Conservation (phyloP, 1,140 invertebrate genomes). For the Spodoptera litura region DNA sequence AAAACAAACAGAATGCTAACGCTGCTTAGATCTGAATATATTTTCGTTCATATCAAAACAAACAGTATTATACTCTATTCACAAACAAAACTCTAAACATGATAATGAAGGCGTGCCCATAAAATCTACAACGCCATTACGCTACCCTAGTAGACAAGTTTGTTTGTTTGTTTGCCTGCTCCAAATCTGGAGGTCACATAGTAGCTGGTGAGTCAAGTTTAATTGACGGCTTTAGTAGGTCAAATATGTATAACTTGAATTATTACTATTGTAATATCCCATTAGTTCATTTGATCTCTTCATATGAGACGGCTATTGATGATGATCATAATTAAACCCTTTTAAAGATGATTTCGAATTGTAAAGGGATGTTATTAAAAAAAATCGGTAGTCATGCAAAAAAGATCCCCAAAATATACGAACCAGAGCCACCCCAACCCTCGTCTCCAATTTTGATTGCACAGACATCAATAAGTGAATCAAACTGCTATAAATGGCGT, state of each 20-base stretch:
- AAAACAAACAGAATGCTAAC: not conserved
- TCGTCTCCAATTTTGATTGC: not conserved
- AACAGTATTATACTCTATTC: conserved; percentile 6
- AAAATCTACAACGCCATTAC: conserved; percentile 8
- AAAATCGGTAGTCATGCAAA: not conserved
- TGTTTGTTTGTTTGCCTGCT: conserved; percentile 31
- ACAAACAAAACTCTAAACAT: conserved; percentile 30
- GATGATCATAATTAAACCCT: too few species aligned
- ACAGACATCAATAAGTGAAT: conserved; percentile 14
- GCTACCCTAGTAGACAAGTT: not conserved
- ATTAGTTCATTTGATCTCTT: not conserved
- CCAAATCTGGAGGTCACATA: conserved; percentile 15
- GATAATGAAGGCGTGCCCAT: conserved; percentile 10
- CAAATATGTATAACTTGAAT: not conserved
- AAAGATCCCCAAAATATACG: not conserved
- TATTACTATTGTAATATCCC: not conserved
- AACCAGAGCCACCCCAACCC: not conserved
- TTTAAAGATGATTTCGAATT: too few species aligned
- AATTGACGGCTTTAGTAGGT: not conserved
- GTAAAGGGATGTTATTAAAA: too few species aligned
- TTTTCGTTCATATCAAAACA: not conserved
- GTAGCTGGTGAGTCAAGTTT: conserved; percentile 23
- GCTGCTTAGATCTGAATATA: not conserved
- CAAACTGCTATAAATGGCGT: conserved; percentile 6
- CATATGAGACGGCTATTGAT: too few species aligned